Evolutionary conservation across 2,113 vertebrate species (phyloP), one percentile per base, ranked within the genome.

Genomic region (Polypterus senegalus): DNA sequence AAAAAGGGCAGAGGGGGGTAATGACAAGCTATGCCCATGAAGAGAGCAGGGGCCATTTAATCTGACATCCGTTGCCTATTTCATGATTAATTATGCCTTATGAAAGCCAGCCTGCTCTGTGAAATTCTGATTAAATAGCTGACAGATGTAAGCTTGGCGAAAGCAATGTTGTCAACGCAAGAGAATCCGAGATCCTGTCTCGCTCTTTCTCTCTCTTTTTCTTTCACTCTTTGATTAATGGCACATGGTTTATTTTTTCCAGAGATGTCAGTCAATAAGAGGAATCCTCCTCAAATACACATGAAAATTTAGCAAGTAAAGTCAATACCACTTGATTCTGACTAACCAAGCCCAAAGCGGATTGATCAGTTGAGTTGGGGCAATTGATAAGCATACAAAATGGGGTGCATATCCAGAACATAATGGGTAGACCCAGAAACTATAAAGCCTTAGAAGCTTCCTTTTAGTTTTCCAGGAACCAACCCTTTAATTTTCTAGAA

Each of bases 41-140:
- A 43, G 9, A 49, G 52, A 52, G 9, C 11, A 27, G 44, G 10
- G 44, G 60, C 55, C 49, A 8, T 58, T 59, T 47, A 57, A 46
- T 44, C n/a, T 54, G 49, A 66, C 68, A 67, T 62, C 65, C 63
- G 45, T 59, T 10, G 59, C 54, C 59, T 63, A 61, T 68, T 61
- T 59, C 52, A 46, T 60, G 68, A 72, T 69, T 72, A 70, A 70
- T 74, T 69, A 69, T 47, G 45, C 63, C 55, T 58, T 59, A 65
- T 54, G 57, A 68, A 55, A 67, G 60, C 60, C 60, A 9, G 61
- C 46, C 57, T 65, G 65, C 69, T 68, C 70, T 70, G 68, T 65
- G 57, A 65, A 69, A 72, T 69, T 69, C 69, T 66, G 64, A 70
- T 65, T 63, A 63, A 66, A 46, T 65, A 61, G 55, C 45, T 49